Evolutionary conservation across 1,140 invertebrate species (phyloP).

Genomic region (Apolygus lucorum): DNA sequence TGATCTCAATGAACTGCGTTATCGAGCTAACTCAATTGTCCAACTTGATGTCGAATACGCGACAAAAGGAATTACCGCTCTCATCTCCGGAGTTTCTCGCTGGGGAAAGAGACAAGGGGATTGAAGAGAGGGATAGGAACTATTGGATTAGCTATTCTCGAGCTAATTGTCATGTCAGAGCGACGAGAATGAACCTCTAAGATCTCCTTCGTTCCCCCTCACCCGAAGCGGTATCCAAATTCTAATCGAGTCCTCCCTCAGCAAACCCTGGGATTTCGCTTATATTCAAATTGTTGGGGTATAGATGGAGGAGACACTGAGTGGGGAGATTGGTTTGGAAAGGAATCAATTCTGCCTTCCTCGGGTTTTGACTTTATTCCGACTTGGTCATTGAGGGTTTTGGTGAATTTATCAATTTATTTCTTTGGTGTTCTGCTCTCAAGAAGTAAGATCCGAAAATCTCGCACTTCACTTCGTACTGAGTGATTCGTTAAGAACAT

Average conservation of each 20-base stretch:
- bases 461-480: no score
- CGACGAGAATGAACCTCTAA: not conserved
- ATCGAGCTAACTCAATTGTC: not conserved
- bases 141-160: conserved; percentile 10
- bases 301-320: not conserved
- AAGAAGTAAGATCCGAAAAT: no score
- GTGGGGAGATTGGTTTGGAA: conserved; percentile 12
- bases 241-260: conserved; percentile 11
- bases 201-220: not conserved
- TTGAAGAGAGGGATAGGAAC: not conserved
- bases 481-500: no score
- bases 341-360: conserved; percentile 18
- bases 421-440: no score
- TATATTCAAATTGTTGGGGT: not conserved
- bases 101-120: not conserved
- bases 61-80: conserved; percentile 7
- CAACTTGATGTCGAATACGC: conserved; percentile 5
- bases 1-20: conserved; percentile 11
- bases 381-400: no score
- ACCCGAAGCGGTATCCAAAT: not conserved
- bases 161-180: conserved; percentile 12
- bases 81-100: conserved; percentile 12
- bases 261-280: not conserved
- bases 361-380: no score
- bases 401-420: no score